Percentiles rank a stretch among this genome's conserved stretches.
phyloP scores from a whole-genome alignment of 2,888 invertebrate genomes.

The Auanema sp. region DNA sequence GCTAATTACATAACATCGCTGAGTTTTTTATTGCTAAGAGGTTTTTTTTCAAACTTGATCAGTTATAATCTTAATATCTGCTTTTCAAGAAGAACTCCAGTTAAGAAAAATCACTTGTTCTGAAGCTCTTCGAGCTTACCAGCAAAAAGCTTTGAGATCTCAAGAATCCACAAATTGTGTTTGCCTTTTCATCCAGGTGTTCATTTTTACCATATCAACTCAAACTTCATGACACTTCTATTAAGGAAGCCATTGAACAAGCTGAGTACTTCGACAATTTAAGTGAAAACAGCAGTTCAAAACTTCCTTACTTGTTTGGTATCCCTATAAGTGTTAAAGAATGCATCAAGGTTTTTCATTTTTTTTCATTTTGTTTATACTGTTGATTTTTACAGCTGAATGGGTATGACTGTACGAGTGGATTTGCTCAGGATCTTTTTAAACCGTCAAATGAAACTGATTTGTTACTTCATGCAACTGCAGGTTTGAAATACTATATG shows the following conservation, averaged over 20 bases:
- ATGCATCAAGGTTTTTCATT: conserved; percentile 32
- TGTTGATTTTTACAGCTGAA: no score
- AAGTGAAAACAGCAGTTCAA: no score
- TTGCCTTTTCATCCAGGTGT: conserved; percentile 12
- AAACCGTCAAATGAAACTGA: no score
- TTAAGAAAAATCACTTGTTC: conserved; percentile 31
- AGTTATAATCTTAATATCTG: neutral
- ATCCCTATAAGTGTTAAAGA: conserved; percentile 58
- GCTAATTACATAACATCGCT: conserved; percentile 5
- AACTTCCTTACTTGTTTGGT: conserved; percentile 52
- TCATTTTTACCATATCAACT: no score
- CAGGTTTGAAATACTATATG: neutral
- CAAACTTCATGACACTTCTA: no score
- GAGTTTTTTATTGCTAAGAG: conserved; percentile 7
- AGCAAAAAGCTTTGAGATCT: conserved; percentile 46
- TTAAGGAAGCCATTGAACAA: conserved; percentile 11
- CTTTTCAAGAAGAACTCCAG: conserved; percentile 29
- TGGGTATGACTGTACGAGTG: conserved; percentile 58
- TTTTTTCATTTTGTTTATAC: no score
- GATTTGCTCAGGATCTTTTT: conserved; percentile 57
- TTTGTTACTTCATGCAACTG: no score
- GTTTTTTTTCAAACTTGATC: neutral
- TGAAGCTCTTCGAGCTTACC: conserved; percentile 49
- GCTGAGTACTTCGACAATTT: conserved; percentile 13
- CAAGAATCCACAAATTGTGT: conserved; percentile 54